Base-by-base conservation (phyloP, 2,113 vertebrate species). In the Cacatua alba region DNA sequence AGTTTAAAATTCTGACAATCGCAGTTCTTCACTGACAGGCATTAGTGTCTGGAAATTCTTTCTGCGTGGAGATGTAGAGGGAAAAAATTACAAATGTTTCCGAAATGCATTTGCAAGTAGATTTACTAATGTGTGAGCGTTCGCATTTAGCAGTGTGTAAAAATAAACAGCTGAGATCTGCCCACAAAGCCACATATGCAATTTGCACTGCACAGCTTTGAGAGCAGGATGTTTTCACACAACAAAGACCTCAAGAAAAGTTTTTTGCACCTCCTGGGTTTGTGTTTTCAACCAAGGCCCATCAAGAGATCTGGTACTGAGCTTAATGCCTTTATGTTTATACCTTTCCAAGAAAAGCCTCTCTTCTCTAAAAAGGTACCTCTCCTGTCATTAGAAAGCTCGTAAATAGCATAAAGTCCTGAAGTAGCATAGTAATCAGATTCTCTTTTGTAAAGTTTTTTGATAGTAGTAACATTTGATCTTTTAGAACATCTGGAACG, bases 101-200 rank as follows among this genome's bases (percentile, higher is more conserved):
- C 1, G 0, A 90, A 94, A 86, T 64, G 37, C 69, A 49, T 84
- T 96, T 94, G 48, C 65, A 68, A 95, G 57, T 87, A 33, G 52
- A 60, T 83, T 83, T 83, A 65, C 77, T 86, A 64, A 88, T 75
- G 86, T 1, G 6, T 64, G 83, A 92, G 72, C 0, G 0, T 76
- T 95, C 1, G 0, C 68, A 72, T 93, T 92, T 93, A 90, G 72
- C 88, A 49, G 28, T n/a, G 72, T 86, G 39, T 88, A 96, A 96
- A 97, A 94, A 95, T 96, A 96, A 94, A 86, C 84, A 91, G 65
- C 82, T 92, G 57, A 93, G 67, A 91, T 95, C 88, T 94, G 72
- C 86, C 95, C 86, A 95, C 86, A 93, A 94, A 93, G 88, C 62
- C 25, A 10, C 57, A 75, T 51, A 49, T 7, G 65, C 77, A 71